These are phyloP conservation scores for Diachrysia chrysitis DNA, from an alignment of 2,888 invertebrate genomes.

Conservation along the genomic window DNA sequence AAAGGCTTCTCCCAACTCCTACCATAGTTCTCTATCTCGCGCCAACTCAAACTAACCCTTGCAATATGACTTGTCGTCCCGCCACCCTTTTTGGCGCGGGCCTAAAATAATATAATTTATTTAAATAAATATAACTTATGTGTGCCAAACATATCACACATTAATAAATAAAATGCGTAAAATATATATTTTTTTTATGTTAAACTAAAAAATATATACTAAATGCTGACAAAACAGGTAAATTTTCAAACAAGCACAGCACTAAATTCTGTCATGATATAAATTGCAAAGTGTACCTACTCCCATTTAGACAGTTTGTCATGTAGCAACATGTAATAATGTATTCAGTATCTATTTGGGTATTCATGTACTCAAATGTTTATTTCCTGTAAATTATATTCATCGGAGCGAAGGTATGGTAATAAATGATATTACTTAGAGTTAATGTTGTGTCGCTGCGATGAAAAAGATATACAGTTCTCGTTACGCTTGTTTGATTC, in stretches of 20 bases:
- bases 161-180: too few species aligned
- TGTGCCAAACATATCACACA: too few species aligned
- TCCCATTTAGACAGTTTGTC: slow-evolving; percentile 20
- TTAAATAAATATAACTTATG: too few species aligned
- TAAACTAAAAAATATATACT: too few species aligned
- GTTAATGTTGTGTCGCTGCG: slow-evolving; percentile 17
- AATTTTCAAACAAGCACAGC: not conserved
- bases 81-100: too few species aligned
- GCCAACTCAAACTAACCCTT: too few species aligned
- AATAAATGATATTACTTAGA: slow-evolving; percentile 39
- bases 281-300: slow-evolving; percentile 14
- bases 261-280: slow-evolving; percentile 9
- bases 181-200: too few species aligned
- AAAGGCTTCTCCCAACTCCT: too few species aligned
- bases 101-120: too few species aligned
- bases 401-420: slow-evolving; percentile 18
- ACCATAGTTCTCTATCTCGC: too few species aligned
- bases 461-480: not conserved
- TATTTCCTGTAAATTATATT: slow-evolving; percentile 46
- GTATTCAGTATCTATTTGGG: slow-evolving; percentile 26
- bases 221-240: not conserved
- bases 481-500: slow-evolving; percentile 2
- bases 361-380: slow-evolving; percentile 45
- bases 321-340: slow-evolving; percentile 25
- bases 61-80: too few species aligned